phyloP scores from a whole-genome alignment of 2,888 invertebrate species.

The Gryllus longicercus region DNA sequence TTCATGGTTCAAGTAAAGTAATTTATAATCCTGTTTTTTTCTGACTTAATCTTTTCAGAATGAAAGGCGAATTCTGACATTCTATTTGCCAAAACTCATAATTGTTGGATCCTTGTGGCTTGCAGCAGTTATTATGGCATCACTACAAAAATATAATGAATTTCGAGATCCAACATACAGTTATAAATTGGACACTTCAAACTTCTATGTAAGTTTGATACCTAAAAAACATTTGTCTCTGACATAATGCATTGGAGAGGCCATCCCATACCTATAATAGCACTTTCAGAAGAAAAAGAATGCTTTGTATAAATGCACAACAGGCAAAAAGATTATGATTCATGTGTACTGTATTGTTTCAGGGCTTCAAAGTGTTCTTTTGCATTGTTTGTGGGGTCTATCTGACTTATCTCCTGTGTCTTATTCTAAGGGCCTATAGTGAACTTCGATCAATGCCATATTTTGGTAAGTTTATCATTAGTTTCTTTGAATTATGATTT shows the following conservation, averaged over 20 bases:
- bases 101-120: slow-evolving; percentile 84
- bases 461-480: slow-evolving; percentile 70
- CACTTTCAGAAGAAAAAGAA: no score
- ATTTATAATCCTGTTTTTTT: neutral
- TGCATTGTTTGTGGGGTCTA: slow-evolving; percentile 81
- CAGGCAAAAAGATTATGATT: no score
- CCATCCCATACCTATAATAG: no score
- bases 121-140: slow-evolving; percentile 77
- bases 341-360: slow-evolving; percentile 44
- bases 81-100: slow-evolving; percentile 86
- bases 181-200: slow-evolving; percentile 77
- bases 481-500: neutral
- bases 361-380: slow-evolving; percentile 90
- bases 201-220: slow-evolving; percentile 66
- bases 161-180: slow-evolving; percentile 89
- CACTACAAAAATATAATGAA: slow-evolving; percentile 88
- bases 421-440: slow-evolving; percentile 86
- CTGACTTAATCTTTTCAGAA: slow-evolving; percentile 60
- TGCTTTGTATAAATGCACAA: no score
- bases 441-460: slow-evolving; percentile 96
- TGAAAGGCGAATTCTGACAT: slow-evolving; percentile 76
- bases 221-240: neutral
- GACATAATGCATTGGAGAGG: neutral
- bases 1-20: no score
- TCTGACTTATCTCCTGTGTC: slow-evolving; percentile 75